A percentile compares a stretch with the other conserved stretches of the same genome.
phyloP scores from a whole-genome alignment of 1,140 invertebrate genomes.

The Calliopsis andreniformis region DNA sequence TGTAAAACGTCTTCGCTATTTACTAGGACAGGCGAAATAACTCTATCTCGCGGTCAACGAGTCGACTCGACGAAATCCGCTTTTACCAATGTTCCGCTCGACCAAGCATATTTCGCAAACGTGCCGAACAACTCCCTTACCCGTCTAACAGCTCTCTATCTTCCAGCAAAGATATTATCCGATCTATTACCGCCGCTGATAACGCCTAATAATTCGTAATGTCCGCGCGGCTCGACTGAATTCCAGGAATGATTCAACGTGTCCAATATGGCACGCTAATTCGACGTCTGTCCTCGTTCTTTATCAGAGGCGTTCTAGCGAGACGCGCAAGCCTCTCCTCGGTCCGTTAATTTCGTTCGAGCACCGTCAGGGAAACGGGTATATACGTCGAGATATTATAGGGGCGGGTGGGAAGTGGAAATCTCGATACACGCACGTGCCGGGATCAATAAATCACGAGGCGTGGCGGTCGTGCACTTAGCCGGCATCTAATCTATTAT shows the following conservation, averaged over 20 bases:
- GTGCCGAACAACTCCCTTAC: background rate
- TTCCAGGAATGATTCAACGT: slow-evolving; percentile 20
- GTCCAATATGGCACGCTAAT: slow-evolving; percentile 21
- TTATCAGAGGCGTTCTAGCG: background rate
- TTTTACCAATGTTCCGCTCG: background rate
- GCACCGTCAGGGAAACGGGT: background rate
- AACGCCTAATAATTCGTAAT: background rate
- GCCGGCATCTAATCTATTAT: slow-evolving; percentile 76
- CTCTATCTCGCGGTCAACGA: background rate
- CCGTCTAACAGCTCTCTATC: background rate
- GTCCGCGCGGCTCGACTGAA: background rate
- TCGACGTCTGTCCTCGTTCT: slow-evolving; percentile 32
- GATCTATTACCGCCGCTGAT: background rate
- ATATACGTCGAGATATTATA: slow-evolving; percentile 12
- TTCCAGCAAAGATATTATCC: background rate
- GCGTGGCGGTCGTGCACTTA: slow-evolving; percentile 69
- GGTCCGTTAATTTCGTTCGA: slow-evolving; percentile 25
- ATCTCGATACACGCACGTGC: slow-evolving; percentile 72
- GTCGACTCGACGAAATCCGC: background rate
- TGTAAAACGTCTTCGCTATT: no score
- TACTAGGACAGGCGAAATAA: no score
- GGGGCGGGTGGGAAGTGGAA: slow-evolving; percentile 60
- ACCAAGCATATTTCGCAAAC: background rate
- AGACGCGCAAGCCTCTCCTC: background rate
- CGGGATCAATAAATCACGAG: slow-evolving; percentile 72